Evolutionary conservation across 2,113 vertebrate genomes (phyloP), one percentile per base, ranked within the genome.

Genomic region (Lamprotornis superbus): DNA sequence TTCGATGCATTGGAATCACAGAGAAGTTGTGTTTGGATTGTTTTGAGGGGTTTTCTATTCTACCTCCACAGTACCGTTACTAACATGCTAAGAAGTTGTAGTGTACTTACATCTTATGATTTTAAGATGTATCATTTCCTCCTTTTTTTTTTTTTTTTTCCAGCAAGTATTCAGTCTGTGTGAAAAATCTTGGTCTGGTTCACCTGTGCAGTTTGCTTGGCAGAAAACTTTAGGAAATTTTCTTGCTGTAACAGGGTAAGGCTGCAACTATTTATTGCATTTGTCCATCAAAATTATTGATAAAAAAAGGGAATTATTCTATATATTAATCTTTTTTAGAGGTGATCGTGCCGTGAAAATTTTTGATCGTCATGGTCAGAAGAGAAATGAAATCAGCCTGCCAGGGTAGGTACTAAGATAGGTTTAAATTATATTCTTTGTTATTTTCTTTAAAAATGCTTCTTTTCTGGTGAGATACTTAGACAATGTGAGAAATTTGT

Each of bases 341-440:
- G 98, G 98, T 78, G 99, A 99, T 97, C 98, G 88, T 95, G 94
- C 96, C n/a, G 98, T 99, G 89, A 99, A 99, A 98, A 99, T 99
- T 94, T 99, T 99, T 98, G 99, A 99, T 98, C 98, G 99, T 53
- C 99, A 99, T 98, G 99, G 99, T 87, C 98, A 99, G 95, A 99
- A 98, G 97, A 99, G 94, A 97, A 98, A 99, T 97, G 99, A 99
- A 97, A 97, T 99, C 92, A 98, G 56, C 68, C 98, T 99, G 70
- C 97, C 99, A 24, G 99, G 99, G 99, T 99, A 96, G 97, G 98
- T 98, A 92, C 24, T 93, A 24, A 84, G 15, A 76, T 76, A 27
- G 31, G 30, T 91, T 37, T 89, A 75, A 70, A 74, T 64, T 53
- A 47, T 86, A 59, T 61, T 89, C 11, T 59, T 81, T 82, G 67